A percentile compares a stretch with the other conserved stretches of the same genome.
phyloP scores from a whole-genome alignment of 2,113 vertebrate genomes.

The Isurus oxyrinchus region DNA sequence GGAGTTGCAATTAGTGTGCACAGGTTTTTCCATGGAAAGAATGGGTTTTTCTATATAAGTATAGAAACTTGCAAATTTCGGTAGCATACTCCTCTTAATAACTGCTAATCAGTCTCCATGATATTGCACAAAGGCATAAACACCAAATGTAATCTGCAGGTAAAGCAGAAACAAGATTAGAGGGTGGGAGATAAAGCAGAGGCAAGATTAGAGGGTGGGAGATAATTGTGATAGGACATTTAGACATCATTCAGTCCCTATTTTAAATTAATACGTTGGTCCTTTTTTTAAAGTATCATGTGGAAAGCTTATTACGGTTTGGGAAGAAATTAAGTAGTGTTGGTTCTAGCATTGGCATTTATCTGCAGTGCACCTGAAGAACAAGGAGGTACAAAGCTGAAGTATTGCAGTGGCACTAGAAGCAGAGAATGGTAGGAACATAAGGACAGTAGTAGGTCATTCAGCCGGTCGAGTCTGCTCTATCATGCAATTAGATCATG shows the following conservation, averaged over 20 bases:
- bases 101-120: neutral
- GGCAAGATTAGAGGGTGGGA: neutral
- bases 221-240: neutral
- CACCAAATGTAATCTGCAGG: neutral
- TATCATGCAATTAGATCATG: too few species aligned
- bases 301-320: neutral
- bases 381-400: neutral
- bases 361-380: neutral
- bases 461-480: too few species aligned
- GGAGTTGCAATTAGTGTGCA: neutral
- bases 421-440: neutral
- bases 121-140: neutral
- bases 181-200: too few species aligned
- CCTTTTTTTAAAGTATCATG: neutral
- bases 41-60: neutral
- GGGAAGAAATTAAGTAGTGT: neutral
- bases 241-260: neutral
- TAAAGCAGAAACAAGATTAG: neutral
- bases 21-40: neutral
- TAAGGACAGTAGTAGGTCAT: too few species aligned
- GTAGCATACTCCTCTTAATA: neutral
- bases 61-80: neutral
- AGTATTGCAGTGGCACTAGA: neutral
- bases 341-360: neutral
- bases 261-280: neutral